A percentile compares a stretch with the other conserved stretches of the same genome.
phyloP scores from a whole-genome alignment of 2,113 vertebrate species.

The Hucho hucho region DNA sequence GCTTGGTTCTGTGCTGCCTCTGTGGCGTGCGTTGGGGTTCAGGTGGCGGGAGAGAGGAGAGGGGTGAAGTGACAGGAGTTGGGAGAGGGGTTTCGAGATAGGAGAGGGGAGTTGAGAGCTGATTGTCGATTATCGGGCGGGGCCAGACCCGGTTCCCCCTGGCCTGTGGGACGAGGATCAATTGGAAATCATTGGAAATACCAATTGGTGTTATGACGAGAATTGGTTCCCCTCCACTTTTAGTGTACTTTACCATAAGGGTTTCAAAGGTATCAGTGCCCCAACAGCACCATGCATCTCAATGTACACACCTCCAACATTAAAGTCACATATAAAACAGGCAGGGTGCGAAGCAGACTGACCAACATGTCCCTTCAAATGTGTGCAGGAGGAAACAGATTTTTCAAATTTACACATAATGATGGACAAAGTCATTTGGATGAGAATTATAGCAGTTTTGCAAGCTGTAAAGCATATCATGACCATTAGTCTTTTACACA shows the following conservation, averaged over 20 bases:
- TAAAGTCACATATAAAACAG: slow-evolving; percentile 52
- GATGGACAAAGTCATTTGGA: slow-evolving; percentile 91
- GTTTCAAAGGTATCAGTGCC: no score
- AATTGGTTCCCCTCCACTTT: no score
- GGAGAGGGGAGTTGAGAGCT: no score
- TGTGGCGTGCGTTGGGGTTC: no score
- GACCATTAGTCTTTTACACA: slow-evolving; percentile 82
- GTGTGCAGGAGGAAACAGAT: slow-evolving; percentile 63
- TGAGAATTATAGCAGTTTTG: slow-evolving; percentile 90
- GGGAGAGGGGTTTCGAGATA: not conserved
- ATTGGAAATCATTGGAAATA: no score
- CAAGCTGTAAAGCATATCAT: slow-evolving; percentile 92
- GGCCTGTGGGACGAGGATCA: no score
- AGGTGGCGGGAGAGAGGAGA: not conserved
- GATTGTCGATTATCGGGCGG: no score
- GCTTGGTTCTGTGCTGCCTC: no score
- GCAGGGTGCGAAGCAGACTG: slow-evolving; percentile 16
- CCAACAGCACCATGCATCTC: not conserved
- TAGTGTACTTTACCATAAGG: no score
- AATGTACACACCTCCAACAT: not conserved
- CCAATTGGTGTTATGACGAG: no score
- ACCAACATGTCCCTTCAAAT: slow-evolving; percentile 66
- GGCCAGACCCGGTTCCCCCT: no score
- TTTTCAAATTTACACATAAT: slow-evolving; percentile 84
- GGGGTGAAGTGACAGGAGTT: not conserved